These are phyloP conservation scores for Mugil cephalus DNA, from an alignment of 2,113 vertebrate genomes.

Conservation along the genomic window DNA sequence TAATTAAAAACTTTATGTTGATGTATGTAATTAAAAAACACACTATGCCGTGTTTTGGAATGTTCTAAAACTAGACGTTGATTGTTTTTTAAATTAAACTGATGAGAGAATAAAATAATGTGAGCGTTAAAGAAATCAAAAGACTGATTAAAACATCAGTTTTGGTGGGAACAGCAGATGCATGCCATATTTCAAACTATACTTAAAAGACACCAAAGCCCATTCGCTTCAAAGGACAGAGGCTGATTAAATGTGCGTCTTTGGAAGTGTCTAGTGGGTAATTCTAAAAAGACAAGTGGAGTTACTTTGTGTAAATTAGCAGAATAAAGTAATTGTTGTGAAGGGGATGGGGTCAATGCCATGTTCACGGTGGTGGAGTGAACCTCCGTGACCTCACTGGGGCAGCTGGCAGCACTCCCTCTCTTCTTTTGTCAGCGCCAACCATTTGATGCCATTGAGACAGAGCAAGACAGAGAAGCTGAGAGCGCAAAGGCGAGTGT, in stretches of 20 bases:
- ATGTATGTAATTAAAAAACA: too few species aligned
- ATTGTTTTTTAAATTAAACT: constrained; percentile 1
- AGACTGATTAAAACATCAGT: constrained; percentile 1
- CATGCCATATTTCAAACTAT: not conserved
- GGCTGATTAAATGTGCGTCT: constrained; percentile 45
- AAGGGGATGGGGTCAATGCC: constrained; percentile 60
- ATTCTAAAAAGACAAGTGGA: constrained; percentile 53
- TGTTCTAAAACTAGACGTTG: not conserved
- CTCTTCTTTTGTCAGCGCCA: constrained; percentile 75
- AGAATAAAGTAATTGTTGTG: constrained; percentile 64
- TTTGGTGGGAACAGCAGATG: constrained; percentile 37
- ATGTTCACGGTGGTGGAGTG: constrained; percentile 61
- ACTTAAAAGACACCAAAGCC: constrained; percentile 27
- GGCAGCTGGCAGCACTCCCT: constrained; percentile 78
- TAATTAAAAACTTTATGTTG: not conserved
- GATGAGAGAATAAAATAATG: not conserved
- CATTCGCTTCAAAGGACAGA: constrained; percentile 32
- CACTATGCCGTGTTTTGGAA: not conserved
- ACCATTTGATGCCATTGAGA: constrained; percentile 81
- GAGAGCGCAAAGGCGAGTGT: constrained; percentile 64
- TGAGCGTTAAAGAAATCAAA: not conserved
- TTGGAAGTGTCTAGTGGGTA: constrained; percentile 43
- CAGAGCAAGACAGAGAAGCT: constrained; percentile 59
- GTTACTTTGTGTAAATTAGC: constrained; percentile 68
- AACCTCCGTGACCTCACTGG: constrained; percentile 52